Percentiles rank a stretch among this genome's conserved stretches.
These are phyloP conservation scores for Thalpophila matura DNA, from an alignment of 2,888 invertebrate species.

Conservation along the genomic window DNA sequence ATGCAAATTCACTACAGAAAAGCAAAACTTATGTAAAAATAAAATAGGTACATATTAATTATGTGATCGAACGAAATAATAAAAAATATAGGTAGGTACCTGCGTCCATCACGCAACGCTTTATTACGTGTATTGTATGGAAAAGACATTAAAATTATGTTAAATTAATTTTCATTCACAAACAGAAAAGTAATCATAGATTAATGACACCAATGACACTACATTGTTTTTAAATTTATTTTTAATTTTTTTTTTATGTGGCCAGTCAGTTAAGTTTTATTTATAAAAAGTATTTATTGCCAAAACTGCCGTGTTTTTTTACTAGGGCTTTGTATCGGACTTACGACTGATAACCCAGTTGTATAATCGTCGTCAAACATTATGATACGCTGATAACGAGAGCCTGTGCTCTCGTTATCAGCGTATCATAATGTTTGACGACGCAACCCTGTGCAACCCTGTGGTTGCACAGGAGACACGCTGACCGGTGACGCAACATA, in stretches of 20 bases:
- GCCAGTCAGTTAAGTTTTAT: conserved; percentile 19
- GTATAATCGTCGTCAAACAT: not conserved
- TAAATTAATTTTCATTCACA: conserved; percentile 4
- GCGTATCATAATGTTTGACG: no score
- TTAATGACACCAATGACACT: conserved; percentile 5
- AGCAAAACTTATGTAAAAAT: no score
- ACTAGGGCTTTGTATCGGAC: no score
- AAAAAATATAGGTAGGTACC: conserved; percentile 21
- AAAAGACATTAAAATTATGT: conserved; percentile 54
- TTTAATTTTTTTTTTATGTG: conserved; percentile 4
- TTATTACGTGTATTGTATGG: conserved; percentile 61
- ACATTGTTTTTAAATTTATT: conserved; percentile 17
- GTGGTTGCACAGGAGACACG: no score
- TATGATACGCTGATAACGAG: no score
- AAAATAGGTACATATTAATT: no score
- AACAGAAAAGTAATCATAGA: conserved; percentile 11
- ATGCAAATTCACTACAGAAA: no score
- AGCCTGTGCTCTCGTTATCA: no score
- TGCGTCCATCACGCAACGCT: conserved; percentile 38
- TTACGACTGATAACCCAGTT: no score
- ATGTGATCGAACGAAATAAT: no score
- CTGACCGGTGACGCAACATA: no score
- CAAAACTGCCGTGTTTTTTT: not conserved
- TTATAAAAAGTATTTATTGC: conserved; percentile 7
- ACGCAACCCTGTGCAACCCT: no score